Base-by-base conservation (phyloP, 2,113 vertebrate genomes). In the Sebastes schlegelii region DNA sequence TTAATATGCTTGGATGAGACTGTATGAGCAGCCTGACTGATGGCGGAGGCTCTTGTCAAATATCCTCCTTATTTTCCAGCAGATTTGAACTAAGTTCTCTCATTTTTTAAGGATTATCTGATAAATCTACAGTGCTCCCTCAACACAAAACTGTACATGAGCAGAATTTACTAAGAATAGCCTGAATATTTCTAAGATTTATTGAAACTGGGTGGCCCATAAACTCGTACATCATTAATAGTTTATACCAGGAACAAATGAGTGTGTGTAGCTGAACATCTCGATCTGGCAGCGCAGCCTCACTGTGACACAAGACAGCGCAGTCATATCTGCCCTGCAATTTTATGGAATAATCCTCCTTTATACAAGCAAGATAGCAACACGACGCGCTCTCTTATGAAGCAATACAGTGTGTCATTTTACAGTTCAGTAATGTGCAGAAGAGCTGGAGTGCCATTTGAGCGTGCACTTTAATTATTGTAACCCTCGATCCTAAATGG, bases 281-380 rank as follows among this genome's bases (percentile, higher is more conserved):
- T 60, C 26, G 11, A 54, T 40, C 65, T 68, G 72, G 45, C 42
- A 42, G 51, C 19, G 2, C 11, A 40, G 62, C 40, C 9, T 75
- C 65, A 19, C 64, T 0, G 17, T 64, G 76, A 85, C 51, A 67
- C 13, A 42, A 45, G 17, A 70, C 71, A 74, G 64, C 34, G 4
- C 43, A 17, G 23, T 74, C 34, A 49, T 77, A 89, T 80, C 76
- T 51, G 19, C 12, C 6, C 77, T 49, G 46, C 21, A 65, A 48
- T 78, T 85, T 88, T 86, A 79, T 58, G 76, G 61, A 82, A 84
- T 64, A 85, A 74, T 40, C 23, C 51, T 48, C 7, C 58, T 77
- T 80, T 6, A 75, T 4, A 82, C 14, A 49, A 61, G 58, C 21
- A 8, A 79, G 16, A 86, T 54, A 66, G 23, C 0, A 43, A 19